These are phyloP conservation scores for Chloropsis cyanopogon DNA, from an alignment of 2,113 vertebrate species.

Conservation along the genomic window DNA sequence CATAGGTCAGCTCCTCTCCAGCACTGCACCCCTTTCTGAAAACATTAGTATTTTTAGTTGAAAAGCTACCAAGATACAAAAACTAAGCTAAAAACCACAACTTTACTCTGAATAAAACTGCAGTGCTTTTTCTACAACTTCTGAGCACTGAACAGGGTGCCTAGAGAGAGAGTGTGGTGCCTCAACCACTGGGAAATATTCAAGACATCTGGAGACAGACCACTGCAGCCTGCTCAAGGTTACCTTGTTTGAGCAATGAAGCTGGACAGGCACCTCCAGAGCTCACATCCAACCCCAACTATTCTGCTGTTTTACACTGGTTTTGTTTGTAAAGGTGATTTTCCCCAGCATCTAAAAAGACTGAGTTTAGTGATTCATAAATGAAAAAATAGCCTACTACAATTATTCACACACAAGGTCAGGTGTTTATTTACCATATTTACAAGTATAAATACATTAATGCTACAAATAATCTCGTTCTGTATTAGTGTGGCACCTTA, in stretches of 20 bases:
- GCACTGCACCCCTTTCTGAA: neutral
- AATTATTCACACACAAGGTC: neutral
- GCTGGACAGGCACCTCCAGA: neutral
- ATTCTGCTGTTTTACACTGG: no score
- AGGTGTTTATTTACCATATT: conserved; percentile 23
- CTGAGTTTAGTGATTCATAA: neutral
- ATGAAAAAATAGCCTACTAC: neutral
- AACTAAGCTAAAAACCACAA: neutral
- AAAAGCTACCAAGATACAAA: neutral
- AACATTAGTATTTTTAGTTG: neutral
- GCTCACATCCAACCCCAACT: neutral
- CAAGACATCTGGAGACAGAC: neutral
- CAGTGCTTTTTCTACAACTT: neutral
- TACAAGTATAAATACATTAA: conserved; percentile 10
- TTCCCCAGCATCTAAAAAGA: neutral
- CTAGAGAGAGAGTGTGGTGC: neutral
- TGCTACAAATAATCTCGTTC: neutral
- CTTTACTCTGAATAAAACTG: neutral
- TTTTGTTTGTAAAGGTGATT: neutral
- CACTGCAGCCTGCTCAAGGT: neutral
- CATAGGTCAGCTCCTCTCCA: neutral
- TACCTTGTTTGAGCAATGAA: neutral
- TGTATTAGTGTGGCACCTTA: neutral
- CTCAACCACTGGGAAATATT: neutral
- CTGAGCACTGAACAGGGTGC: neutral